Evolutionary conservation across 2,797 vertebrate genomes (phyloP), one percentile per base, ranked within the genome.

Genomic region (Hypotaenidia philippensis): DNA sequence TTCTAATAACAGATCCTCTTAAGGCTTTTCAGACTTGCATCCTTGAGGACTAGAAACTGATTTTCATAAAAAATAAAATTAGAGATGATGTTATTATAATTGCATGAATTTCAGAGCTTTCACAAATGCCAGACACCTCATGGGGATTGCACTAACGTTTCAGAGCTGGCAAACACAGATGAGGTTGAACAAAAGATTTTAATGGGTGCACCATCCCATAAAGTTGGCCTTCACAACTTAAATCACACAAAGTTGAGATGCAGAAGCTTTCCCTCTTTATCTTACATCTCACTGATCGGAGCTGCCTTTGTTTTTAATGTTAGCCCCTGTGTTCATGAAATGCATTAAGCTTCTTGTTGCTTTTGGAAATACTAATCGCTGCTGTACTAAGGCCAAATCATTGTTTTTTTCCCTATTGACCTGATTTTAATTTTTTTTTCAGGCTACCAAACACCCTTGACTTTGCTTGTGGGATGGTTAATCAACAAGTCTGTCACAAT

Each of bases 401-500:
- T 72, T 61, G 57, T 40, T 60, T 64, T 31, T n/a, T 77, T 93
- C 72, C 14, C 69, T 96, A 91, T 85, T 95, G 97, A 97, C 97
- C 93, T 3, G 10, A 74, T 41, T 11, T 70, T 76, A 44, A 82
- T 55, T 85, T 83, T 86, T 68, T 50, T 65, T 70, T 10, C 36
- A 83, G 91, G 91, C 91, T 94, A 92, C 81, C 87, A 90, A 96
- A 90, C 93, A 93, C 93, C 94, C 92, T 95, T 86, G 95, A 95
- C 94, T 97, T 89, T 91, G 92, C 92, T 93, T 64, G 38, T 83
- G 92, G 96, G 94, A 85, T 89, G 74, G 94, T 97, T 98, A 97
- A 97, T 97, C 97, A 98, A 97, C 97, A 96, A 91, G 94, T 97
- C 96, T 98, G 98, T 98, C 98, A 97, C 89, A 96, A 97, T 98